Base-by-base conservation (phyloP, 2,888 invertebrate species). In the Punctoribates punctum region DNA sequence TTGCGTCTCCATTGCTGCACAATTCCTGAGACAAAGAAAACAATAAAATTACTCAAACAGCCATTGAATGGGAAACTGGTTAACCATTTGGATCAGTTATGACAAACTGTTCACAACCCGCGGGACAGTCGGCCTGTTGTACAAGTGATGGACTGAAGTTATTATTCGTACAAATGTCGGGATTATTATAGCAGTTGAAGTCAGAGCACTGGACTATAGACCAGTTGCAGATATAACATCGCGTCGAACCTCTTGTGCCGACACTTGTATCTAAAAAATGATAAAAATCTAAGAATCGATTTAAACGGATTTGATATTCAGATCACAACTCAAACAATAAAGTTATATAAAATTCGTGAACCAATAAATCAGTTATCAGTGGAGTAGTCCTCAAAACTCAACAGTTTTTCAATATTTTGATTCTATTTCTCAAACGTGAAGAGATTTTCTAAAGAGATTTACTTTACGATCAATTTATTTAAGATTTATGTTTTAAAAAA, bases 161-260 rank as follows among this genome's bases (percentile, higher is more conserved):
- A 29, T 76, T 76, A 23, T 70, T 74, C 4, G 77, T 77, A 38
- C 77, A 77, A 48, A 76, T 74, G 29, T 77, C 77, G 9, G 77
- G 77, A 54, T 75, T 75, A 42, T 77, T 77, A 51, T 77, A 75
- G 46, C 77, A 77, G 54, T 77, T 75, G 17, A 75, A 73, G 65
- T 75, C 73, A 6, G 46, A n/a, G 51, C 77, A 77, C 38, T 60
- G 73, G 29, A 51, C 74, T 15, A 75, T 73, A 13, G 75, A 29
- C 70, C 75, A 77, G 38, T n/a, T 20, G 42, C 77, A 77, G 4
- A 65, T 46, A 65, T 75, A 77, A 67, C 77, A 77, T 29, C 75
- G 51, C 2, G 34, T 42, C 27, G 75, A 29, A 20, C 74, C 65
- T 57, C 65, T 60, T n/a, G 57, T 11, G 42, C 74, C 38, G 27